phyloP scores from a whole-genome alignment of 2,888 invertebrate genomes.

The Capitulum mitella region DNA sequence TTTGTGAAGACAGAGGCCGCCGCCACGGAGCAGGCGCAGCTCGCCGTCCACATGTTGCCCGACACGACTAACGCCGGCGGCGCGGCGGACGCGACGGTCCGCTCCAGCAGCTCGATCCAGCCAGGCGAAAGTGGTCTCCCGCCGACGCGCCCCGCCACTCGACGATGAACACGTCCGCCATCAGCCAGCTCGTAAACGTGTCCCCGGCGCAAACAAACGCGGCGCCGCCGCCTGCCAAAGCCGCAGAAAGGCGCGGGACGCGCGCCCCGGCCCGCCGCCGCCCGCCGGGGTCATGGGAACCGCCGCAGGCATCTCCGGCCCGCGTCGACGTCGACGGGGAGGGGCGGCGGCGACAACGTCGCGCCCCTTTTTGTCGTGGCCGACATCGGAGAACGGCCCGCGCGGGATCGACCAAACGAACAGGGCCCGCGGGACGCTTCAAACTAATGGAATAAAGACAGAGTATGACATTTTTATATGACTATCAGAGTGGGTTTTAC shows the following conservation, averaged over 20 bases:
- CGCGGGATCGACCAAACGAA: constrained; percentile 1
- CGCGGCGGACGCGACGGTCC: too few relatives aligned
- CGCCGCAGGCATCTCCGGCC: neutral
- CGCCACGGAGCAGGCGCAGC: too few relatives aligned
- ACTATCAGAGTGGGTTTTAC: constrained; percentile 15
- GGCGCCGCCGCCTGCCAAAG: too few relatives aligned
- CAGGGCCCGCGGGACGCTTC: constrained; percentile 14
- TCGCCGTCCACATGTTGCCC: too few relatives aligned
- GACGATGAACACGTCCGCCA: neutral
- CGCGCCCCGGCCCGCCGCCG: too few relatives aligned
- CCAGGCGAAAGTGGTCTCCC: too few relatives aligned
- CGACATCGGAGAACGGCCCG: neutral
- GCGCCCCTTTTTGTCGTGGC: neutral
- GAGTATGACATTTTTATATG: constrained; percentile 18
- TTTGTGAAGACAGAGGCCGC: too few relatives aligned
- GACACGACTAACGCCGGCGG: too few relatives aligned
- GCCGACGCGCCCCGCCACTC: too few relatives aligned
- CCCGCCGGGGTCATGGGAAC: constrained; percentile 14
- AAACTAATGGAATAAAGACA: constrained; percentile 14
- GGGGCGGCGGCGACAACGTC: neutral
- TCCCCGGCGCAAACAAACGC: neutral
- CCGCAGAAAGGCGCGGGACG: too few relatives aligned
- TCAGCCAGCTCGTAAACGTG: neutral
- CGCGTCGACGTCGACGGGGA: neutral
- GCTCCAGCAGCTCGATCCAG: too few relatives aligned